Evolutionary conservation across 2,888 invertebrate species (phyloP).

Genomic region (Ochropleura leucogaster): DNA sequence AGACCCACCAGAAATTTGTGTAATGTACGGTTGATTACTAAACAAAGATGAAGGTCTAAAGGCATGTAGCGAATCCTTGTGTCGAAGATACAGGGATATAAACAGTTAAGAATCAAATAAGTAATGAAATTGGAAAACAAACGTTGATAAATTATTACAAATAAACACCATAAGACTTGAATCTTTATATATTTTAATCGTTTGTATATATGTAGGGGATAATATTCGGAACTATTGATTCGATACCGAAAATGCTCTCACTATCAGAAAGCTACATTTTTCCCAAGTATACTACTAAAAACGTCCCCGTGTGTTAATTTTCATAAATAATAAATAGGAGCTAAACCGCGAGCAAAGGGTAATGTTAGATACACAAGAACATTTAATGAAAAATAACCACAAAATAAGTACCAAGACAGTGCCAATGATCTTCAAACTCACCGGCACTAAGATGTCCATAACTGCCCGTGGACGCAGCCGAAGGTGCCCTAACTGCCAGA

Average conservation of each 20-base stretch:
- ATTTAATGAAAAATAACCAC: slow-evolving; percentile 30
- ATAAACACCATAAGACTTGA: background rate
- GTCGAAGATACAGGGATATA: background rate
- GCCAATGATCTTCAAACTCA: slow-evolving; percentile 74
- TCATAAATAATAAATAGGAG: too few relatives aligned
- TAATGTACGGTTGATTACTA: background rate
- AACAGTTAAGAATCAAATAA: background rate
- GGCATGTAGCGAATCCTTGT: background rate
- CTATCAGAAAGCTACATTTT: too few relatives aligned
- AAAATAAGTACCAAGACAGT: slow-evolving; percentile 60
- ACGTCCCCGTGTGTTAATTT: too few relatives aligned
- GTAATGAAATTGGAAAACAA: background rate
- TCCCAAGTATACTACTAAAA: too few relatives aligned
- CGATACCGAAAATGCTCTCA: too few relatives aligned
- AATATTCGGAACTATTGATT: background rate
- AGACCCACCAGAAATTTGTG: background rate
- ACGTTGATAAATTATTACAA: background rate
- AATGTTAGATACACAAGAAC: slow-evolving; percentile 18
- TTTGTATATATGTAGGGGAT: too few relatives aligned
- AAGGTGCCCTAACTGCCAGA: slow-evolving; percentile 96
- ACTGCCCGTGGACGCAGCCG: slow-evolving; percentile 96
- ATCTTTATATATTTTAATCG: too few relatives aligned
- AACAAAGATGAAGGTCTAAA: background rate
- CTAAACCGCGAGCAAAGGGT: background rate
- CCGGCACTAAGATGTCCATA: slow-evolving; percentile 99